A percentile compares a stretch with the other conserved stretches of the same genome.
phyloP scores from a whole-genome alignment of 2,797 vertebrate species.

The Hemibagrus guttatus region DNA sequence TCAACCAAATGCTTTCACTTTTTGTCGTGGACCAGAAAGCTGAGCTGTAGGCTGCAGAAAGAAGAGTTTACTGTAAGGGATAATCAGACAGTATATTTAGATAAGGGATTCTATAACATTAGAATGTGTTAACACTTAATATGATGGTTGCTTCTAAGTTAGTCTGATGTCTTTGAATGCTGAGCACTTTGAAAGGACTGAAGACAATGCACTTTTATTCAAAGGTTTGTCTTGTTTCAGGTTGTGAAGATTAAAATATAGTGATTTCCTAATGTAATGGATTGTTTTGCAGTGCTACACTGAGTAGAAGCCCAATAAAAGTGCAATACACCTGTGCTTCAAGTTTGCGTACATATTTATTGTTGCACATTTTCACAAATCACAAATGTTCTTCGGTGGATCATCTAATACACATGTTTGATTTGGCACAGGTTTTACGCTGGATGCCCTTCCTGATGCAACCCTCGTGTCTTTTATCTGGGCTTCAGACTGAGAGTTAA shows the following conservation, averaged over 20 bases:
- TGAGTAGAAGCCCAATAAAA: conserved; percentile 19
- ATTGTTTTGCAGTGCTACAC: not conserved
- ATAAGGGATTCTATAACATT: not conserved
- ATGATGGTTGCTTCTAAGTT: not conserved
- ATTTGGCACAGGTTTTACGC: no score
- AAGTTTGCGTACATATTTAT: not conserved
- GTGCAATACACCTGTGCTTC: conserved; percentile 2
- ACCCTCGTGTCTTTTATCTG: no score
- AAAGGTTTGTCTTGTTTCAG: conserved; percentile 8
- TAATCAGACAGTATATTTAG: not conserved
- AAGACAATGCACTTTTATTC: not conserved
- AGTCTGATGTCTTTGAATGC: not conserved
- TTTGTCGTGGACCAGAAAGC: conserved; percentile 21
- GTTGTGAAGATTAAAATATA: not conserved
- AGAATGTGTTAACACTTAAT: not conserved
- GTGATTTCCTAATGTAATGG: not conserved
- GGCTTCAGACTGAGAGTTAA: no score
- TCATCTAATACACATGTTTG: no score
- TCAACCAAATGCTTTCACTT: conserved; percentile 16
- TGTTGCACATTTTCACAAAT: not conserved
- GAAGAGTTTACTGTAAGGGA: not conserved
- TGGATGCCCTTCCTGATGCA: no score
- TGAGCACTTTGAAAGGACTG: not conserved
- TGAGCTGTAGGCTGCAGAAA: not conserved
- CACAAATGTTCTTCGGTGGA: no score